Evolutionary conservation across 2,113 vertebrate species (phyloP).

Genomic region (Panthera tigris): DNA sequence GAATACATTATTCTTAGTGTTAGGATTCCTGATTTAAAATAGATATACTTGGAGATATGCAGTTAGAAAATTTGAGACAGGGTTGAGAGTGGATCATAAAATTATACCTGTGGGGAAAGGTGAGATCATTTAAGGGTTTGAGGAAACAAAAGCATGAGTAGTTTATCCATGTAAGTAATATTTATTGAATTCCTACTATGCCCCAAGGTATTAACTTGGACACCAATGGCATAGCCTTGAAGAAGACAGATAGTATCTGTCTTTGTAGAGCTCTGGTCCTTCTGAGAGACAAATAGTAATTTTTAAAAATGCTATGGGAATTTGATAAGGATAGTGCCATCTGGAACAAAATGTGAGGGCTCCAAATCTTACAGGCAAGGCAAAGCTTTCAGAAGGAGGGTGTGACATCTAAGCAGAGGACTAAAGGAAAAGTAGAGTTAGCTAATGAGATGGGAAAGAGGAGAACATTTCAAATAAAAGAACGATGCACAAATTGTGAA

Average conservation of each 20-base stretch:
- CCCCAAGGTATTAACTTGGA: background rate
- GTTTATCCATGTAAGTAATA: background rate
- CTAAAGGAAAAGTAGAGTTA: background rate
- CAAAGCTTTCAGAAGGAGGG: background rate
- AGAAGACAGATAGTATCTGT: background rate
- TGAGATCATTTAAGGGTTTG: background rate
- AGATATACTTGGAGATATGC: background rate
- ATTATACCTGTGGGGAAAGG: background rate
- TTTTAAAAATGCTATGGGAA: background rate
- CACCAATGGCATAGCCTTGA: background rate
- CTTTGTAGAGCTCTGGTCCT: background rate
- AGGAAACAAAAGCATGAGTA: background rate
- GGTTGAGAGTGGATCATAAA: background rate
- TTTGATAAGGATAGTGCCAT: background rate
- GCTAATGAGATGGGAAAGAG: background rate
- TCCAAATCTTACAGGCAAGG: background rate
- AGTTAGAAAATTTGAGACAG: background rate
- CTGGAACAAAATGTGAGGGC: background rate
- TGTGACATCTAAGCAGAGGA: background rate
- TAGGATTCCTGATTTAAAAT: background rate
- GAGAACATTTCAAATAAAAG: background rate
- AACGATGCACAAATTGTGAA: background rate
- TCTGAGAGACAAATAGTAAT: background rate
- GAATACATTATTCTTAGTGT: background rate
- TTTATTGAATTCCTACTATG: background rate